phyloP scores from a whole-genome alignment of 1,140 invertebrate species.

The Campoletis sonorensis region DNA sequence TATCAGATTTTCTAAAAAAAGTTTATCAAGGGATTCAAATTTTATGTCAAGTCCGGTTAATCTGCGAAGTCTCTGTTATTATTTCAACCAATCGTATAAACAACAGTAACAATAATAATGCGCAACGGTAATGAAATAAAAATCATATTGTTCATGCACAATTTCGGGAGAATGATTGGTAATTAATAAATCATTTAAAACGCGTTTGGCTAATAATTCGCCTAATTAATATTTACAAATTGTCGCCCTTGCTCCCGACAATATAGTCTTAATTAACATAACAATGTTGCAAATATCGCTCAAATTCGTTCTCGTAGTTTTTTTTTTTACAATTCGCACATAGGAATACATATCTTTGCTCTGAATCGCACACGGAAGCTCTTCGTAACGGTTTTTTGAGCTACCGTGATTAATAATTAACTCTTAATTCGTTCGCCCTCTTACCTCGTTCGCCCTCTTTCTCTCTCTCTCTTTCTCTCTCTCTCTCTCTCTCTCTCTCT shows the following conservation, averaged over 20 bases:
- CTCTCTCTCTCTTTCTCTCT: slow-evolving; percentile 8
- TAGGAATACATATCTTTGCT: slow-evolving; percentile 23
- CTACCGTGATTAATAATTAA: slow-evolving; percentile 31
- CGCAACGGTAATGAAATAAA: background rate
- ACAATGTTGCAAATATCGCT: slow-evolving; percentile 42
- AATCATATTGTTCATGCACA: background rate
- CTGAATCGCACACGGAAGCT: slow-evolving; percentile 22
- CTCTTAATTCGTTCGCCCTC: background rate
- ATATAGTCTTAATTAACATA: slow-evolving; percentile 33
- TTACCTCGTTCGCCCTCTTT: background rate
- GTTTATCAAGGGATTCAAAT: background rate
- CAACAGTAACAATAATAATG: background rate
- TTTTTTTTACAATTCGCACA: slow-evolving; percentile 28
- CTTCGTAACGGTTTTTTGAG: slow-evolving; percentile 12
- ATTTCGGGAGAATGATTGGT: slow-evolving; percentile 15
- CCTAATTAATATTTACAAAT: slow-evolving; percentile 45
- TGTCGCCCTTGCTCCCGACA: slow-evolving; percentile 43
- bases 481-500: background rate
- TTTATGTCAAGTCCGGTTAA: background rate
- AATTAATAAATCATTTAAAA: slow-evolving; percentile 38
- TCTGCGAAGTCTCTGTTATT: background rate
- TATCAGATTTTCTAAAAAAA: too few species aligned
- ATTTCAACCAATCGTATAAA: background rate
- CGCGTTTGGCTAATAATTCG: slow-evolving; percentile 33
- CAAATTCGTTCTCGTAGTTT: slow-evolving; percentile 33